Conservation (phyloP, 2,113 vertebrate species). For the Laterallus jamaicensis region DNA sequence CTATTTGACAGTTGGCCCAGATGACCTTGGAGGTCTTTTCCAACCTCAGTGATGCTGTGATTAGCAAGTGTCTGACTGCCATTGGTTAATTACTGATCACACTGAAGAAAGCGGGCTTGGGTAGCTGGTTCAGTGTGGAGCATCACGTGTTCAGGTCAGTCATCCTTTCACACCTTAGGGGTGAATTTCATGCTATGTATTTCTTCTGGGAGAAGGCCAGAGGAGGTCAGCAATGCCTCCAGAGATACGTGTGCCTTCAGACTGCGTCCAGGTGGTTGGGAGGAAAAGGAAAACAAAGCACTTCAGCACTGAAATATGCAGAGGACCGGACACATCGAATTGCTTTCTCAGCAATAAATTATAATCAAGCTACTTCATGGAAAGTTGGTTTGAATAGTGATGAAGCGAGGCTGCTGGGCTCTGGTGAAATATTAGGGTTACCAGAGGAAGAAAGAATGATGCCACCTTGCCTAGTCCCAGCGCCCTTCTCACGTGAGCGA, state of each 20-base stretch:
- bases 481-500: background rate
- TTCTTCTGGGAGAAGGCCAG: background rate
- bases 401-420: background rate
- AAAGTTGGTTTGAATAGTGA: background rate
- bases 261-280: background rate
- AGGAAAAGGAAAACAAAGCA: background rate
- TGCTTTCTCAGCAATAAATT: background rate
- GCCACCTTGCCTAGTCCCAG: background rate
- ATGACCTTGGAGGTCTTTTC: no score
- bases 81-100: background rate
- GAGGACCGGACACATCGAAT: background rate
- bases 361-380: background rate
- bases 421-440: background rate
- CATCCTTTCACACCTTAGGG: background rate
- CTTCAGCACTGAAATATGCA: background rate
- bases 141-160: rapidly evolving
- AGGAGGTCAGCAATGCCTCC: background rate
- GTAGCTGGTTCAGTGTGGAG: background rate
- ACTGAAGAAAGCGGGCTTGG: background rate
- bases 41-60: no score
- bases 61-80: background rate
- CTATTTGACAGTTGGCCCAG: background rate
- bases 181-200: background rate
- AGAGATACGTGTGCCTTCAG: background rate
- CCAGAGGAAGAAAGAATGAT: background rate